A percentile compares a stretch with the other conserved stretches of the same genome.
These are phyloP conservation scores for Lampropteryx suffumata DNA, from an alignment of 2,888 invertebrate species.

Conservation along the genomic window DNA sequence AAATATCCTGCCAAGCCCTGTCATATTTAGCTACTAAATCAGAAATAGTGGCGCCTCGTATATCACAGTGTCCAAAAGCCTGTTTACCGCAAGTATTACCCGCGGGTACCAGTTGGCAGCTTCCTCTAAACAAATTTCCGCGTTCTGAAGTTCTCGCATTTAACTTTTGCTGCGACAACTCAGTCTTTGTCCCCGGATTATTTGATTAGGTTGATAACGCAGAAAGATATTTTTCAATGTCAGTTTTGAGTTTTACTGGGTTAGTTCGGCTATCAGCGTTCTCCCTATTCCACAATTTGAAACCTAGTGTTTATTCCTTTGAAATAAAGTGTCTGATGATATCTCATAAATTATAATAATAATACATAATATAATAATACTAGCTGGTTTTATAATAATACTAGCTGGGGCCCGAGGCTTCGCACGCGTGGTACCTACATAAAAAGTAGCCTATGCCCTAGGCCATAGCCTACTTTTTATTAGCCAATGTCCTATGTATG, in stretches of 20 bases:
- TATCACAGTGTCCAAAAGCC: conserved; percentile 18
- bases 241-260: not conserved
- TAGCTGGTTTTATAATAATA: too few relatives aligned
- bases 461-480: too few relatives aligned
- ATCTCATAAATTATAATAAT: too few relatives aligned
- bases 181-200: conserved; percentile 54
- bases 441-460: too few relatives aligned
- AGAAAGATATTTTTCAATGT: conserved; percentile 36
- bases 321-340: too few relatives aligned
- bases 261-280: too few relatives aligned
- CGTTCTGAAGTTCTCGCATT: conserved; percentile 53
- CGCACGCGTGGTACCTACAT: too few relatives aligned
- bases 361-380: too few relatives aligned
- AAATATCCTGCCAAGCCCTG: not conserved
- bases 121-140: conserved; percentile 42
- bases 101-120: conserved; percentile 29
- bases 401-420: too few relatives aligned
- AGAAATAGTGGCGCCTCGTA: conserved; percentile 9
- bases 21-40: not conserved
- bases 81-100: conserved; percentile 31
- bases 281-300: too few relatives aligned
- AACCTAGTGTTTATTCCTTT: too few relatives aligned
- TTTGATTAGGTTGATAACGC: conserved; percentile 53
- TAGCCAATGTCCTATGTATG: too few relatives aligned
- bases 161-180: conserved; percentile 63